Base-by-base conservation (phyloP, 2,113 vertebrate species). In the Tachysurus vachellii region DNA sequence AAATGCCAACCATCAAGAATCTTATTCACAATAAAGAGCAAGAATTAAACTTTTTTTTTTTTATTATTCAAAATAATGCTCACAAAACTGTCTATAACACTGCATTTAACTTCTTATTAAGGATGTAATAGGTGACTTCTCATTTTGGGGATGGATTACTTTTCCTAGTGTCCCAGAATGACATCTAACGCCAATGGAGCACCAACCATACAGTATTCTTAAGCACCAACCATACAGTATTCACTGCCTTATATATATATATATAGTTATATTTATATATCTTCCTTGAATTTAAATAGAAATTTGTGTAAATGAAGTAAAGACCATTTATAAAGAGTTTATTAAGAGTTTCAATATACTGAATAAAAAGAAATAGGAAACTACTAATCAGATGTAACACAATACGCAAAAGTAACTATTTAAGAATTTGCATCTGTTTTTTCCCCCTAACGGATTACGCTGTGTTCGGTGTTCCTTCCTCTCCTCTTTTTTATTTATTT, bases 1-100 rank as follows among this genome's bases (percentile, higher is more conserved):
- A 93, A 91, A 93, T 93, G 86, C 87, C 91, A 92, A 89, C 79
- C 12, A 88, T 88, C 88, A 76, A 91, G 80, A 91, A 92, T 92
- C 92, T 93, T 91, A 93, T 95, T 94, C 93, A 90, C 89, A 47
- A 88, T 89, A 88, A 92, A 90, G 92, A 92, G 91, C 91, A 90
- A 50, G 11, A 88, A 90, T 91, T 88, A 70, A 84, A 88, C 85
- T 57, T 36, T 59, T 31, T 57, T 36, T 59, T 31, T 3, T 16
- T 31, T 19, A 6, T 31, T 56, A n/a, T 77, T 26, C 1, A 31
- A 56, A 56, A 31, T 2, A 14, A 1, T 7, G 7, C 31, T 79
- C 26, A 31, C 14, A 54, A 44, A 21, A 73, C 19, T 10, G 21
- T 19, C 36, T 42, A 9, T 19, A 10, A 19, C 26, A 12, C n/a